Conservation (phyloP, 2,888 invertebrate species). For the Pheosia tremula region DNA sequence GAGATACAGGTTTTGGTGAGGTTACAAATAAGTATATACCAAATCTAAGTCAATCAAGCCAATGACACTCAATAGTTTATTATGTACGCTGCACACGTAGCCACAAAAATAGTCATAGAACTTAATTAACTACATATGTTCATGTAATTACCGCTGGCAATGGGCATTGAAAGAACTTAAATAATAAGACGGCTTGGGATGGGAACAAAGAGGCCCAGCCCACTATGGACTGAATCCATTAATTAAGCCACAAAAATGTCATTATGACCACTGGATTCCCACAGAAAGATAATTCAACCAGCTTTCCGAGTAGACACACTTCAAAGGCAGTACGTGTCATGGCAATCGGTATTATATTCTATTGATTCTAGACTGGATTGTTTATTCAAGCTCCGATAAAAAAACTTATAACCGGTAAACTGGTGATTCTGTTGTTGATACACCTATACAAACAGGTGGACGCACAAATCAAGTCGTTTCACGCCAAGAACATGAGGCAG, state of each 20-base stretch:
- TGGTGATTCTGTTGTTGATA: constrained; percentile 23
- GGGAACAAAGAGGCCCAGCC: constrained; percentile 46
- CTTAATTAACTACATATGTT: constrained; percentile 24
- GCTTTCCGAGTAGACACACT: constrained; percentile 21
- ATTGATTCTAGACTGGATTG: constrained; percentile 15
- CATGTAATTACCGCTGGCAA: constrained; percentile 21
- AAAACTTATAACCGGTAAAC: constrained; percentile 24
- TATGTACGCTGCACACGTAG: background rate
- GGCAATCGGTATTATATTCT: constrained; percentile 18
- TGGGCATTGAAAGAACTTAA: constrained; percentile 29
- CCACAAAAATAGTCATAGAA: constrained; percentile 4
- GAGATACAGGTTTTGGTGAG: background rate
- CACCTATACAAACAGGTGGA: constrained; percentile 60
- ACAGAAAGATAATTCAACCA: constrained; percentile 38
- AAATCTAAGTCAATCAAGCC: constrained; percentile 3
- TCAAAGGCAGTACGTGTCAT: constrained; percentile 21
- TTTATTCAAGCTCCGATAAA: constrained; percentile 23
- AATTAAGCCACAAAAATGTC: constrained; percentile 59
- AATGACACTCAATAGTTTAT: constrained; percentile 10
- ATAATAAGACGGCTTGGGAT: constrained; percentile 37
- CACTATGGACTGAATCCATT: constrained; percentile 41
- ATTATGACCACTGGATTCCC: constrained; percentile 48
- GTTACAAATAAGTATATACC: constrained; percentile 2
- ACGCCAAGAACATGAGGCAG: constrained; percentile 40
- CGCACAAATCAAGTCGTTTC: constrained; percentile 60